phyloP scores from a whole-genome alignment of 2,888 invertebrate genomes.

The Plebejus melissa region DNA sequence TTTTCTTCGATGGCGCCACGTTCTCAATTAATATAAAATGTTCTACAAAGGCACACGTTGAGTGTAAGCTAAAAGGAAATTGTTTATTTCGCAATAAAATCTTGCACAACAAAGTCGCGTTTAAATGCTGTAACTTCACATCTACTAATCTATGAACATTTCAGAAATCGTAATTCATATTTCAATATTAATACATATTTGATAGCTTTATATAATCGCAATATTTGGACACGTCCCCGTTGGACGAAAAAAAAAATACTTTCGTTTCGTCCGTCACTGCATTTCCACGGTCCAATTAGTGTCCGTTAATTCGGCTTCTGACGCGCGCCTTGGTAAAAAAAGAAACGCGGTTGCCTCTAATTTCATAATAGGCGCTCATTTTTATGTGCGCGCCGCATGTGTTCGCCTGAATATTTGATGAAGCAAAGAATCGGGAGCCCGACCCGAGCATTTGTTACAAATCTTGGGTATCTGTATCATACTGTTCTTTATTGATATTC shows the following conservation, averaged over 20 bases:
- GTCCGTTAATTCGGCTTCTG: slow-evolving; percentile 75
- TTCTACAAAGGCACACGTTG: too few species aligned
- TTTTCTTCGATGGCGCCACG: too few species aligned
- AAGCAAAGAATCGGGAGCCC: slow-evolving; percentile 52
- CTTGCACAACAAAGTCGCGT: too few species aligned
- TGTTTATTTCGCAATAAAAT: too few species aligned
- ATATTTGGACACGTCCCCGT: slow-evolving; percentile 36
- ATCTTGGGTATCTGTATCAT: neutral
- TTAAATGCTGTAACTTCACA: neutral
- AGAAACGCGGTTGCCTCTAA: slow-evolving; percentile 64
- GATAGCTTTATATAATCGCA: slow-evolving; percentile 34
- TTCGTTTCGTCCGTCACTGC: slow-evolving; percentile 66
- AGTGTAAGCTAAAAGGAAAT: too few species aligned
- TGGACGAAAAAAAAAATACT: slow-evolving; percentile 48
- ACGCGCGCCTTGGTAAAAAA: slow-evolving; percentile 66
- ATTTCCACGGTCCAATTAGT: slow-evolving; percentile 76
- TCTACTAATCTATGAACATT: neutral
- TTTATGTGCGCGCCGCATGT: slow-evolving; percentile 66
- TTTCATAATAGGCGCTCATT: slow-evolving; percentile 77
- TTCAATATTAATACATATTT: slow-evolving; percentile 6
- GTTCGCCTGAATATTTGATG: slow-evolving; percentile 70
- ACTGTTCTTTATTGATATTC: slow-evolving; percentile 3
- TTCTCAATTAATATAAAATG: too few species aligned
- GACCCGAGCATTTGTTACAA: slow-evolving; percentile 11
- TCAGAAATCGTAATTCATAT: neutral